Percentiles rank a stretch among this genome's conserved stretches.
These are phyloP conservation scores for Erethizon dorsatum DNA, from an alignment of 2,797 vertebrate genomes.

Conservation along the genomic window DNA sequence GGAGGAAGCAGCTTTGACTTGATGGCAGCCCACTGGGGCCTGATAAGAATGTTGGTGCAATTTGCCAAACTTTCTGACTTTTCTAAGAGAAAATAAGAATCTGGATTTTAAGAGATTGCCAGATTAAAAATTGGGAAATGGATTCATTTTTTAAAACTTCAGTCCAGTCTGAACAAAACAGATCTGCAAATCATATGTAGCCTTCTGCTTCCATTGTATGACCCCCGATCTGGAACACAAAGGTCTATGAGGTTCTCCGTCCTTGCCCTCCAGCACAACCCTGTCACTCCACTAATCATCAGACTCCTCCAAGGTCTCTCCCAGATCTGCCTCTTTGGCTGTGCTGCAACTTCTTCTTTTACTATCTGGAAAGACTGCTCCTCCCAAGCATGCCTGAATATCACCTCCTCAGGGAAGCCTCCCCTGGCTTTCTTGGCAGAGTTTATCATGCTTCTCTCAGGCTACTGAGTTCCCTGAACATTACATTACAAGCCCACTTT, in stretches of 20 bases:
- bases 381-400: background rate
- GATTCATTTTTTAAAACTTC: conserved; percentile 8
- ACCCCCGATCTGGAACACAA: background rate
- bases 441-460: background rate
- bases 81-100: conserved; percentile 8
- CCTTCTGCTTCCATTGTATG: background rate
- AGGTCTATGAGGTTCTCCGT: background rate
- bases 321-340: background rate
- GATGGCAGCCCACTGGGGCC: accelerated
- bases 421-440: background rate
- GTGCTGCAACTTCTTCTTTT: background rate
- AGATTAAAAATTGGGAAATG: background rate
- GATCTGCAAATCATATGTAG: background rate
- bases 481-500: background rate
- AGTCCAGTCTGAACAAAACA: background rate
- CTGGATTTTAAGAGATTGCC: background rate
- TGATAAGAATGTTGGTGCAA: background rate
- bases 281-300: background rate
- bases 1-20: background rate
- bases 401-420: background rate
- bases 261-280: background rate
- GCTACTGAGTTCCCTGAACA: background rate
- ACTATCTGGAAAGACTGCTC: background rate
- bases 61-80: background rate
- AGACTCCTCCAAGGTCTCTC: accelerated